Base-by-base conservation (phyloP, 2,888 invertebrate species). In the Hyppa rectilinea region DNA sequence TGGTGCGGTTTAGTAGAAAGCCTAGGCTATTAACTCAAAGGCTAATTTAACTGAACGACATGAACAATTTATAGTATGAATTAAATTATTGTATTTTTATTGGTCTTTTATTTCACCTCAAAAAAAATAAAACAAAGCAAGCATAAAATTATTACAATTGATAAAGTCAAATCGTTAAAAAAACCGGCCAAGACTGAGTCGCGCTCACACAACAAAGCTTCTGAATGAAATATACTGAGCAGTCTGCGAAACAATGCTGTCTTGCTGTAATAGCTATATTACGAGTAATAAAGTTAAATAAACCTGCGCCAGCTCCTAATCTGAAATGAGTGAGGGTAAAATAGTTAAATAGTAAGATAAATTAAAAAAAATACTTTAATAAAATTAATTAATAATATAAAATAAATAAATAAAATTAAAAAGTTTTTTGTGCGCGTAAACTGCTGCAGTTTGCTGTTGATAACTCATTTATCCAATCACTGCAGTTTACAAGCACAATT, bases 81-180 rank as follows among this genome's bases (percentile, higher is more conserved):
- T 70, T 75, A 78, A 81, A 74, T 55, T 29, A 59, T 69, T 81
- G 10, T 40, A 34, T 76, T 62, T 62, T 56, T 34, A 49, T 7
- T 49, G 5, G 36, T 45, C 4, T 69, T 76, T 76, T 53, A 65
- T 69, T 78, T 58, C 2, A 0, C 4, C 26, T 29, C 12, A 17
- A 7, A 26, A 38, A 29, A 52, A 29, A 26, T 26, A 1, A 17
- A 50, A 40, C 14, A 20, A 2, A 36, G 14, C 17, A 14, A 29
- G 12, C 36, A 26, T 55, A 20, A 14, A 2, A 34, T 23, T 53
- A 34, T 34, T 26, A 3, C 14, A 20, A 34, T 17, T 17, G 31
- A 23, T 17, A 17, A 26, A 59, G 9, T 29, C 29, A n/a, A 6
- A 20, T 4, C n/a, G 4, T 29, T 29, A 40, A 2, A 14, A 40